Base-by-base conservation (phyloP, 1,140 invertebrate genomes). In the Ooceraea biroi region DNA sequence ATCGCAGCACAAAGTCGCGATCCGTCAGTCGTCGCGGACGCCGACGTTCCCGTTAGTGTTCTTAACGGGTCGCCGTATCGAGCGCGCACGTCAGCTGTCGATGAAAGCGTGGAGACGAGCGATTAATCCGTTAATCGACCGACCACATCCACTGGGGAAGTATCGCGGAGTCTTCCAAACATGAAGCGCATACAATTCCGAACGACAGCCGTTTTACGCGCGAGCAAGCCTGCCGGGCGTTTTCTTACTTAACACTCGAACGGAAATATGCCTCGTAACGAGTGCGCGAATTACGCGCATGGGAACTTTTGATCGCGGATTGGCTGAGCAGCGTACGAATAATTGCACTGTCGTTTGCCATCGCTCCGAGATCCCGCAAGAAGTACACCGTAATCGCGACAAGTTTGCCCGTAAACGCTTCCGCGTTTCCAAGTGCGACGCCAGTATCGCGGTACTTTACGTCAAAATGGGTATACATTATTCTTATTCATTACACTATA, bases 81-180 rank as follows among this genome's bases (percentile, higher is more conserved):
- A 36, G 36, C 76, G 50, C 65, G 50, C 65, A 58, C 65, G 76
- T 80, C 76, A 80, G 76, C 65, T 80, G 76, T 65, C 76, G 76
- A 80, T 71, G 76, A 80, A 80, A 80, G 76, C 76, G 65, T 14
- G 65, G 65, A 71, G 65, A 69, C 30, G 65, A 69, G 50, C 76
- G 76, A 80, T 80, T 80, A 80, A 80, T 80, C 76, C 76, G 76
- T 80, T 80, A 80, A 80, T 80, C 76, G 76, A 58, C 65, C 76
- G 76, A 27, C 65, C 65, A 46, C 50, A 69, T 78, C 76, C 30
- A 78, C 48, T 78, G 19, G 22, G 19, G 50, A 68, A 78, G 63
- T 27, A 41, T 22, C 48, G 76, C 7, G 36, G 36, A 36, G 63
- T 46, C 63, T 57, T 27, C n/a, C 60, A 44, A 66, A 66, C 61